These are phyloP conservation scores for Cydia amplana DNA, from an alignment of 1,140 invertebrate genomes.

Conservation along the genomic window DNA sequence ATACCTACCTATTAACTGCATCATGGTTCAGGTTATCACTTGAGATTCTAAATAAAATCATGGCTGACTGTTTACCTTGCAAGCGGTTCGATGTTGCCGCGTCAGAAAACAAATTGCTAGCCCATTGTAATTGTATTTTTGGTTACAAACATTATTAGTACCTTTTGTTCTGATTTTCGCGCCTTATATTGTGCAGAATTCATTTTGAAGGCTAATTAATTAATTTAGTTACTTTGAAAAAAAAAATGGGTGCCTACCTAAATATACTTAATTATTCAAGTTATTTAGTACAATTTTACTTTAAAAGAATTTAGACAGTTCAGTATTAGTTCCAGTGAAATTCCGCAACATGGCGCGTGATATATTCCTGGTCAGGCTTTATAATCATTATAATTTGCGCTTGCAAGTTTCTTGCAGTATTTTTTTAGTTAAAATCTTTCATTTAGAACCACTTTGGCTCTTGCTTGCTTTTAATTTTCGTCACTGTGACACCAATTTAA, in stretches of 20 bases:
- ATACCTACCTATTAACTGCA: no score
- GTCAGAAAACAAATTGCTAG: constrained; percentile 5
- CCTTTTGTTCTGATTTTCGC: no score
- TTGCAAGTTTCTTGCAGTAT: no score
- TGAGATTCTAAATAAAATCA: background rate
- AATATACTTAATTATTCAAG: background rate
- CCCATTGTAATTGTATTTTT: constrained; percentile 10
- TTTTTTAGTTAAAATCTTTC: background rate
- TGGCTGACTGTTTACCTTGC: background rate
- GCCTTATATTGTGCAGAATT: no score
- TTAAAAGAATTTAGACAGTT: background rate
- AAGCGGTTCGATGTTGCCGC: background rate
- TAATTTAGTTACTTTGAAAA: no score
- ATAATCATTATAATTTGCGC: no score
- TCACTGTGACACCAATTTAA: no score
- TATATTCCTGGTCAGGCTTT: background rate
- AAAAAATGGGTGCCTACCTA: no score
- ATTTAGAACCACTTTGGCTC: no score
- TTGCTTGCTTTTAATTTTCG: background rate
- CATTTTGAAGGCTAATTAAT: no score
- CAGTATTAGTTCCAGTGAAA: background rate
- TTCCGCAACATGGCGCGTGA: no score
- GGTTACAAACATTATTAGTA: background rate
- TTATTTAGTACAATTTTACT: background rate
- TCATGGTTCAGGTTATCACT: background rate